phyloP scores from a whole-genome alignment of 64 coral and sea anemone genomes.

The Dendrophyllia cribrosa region DNA sequence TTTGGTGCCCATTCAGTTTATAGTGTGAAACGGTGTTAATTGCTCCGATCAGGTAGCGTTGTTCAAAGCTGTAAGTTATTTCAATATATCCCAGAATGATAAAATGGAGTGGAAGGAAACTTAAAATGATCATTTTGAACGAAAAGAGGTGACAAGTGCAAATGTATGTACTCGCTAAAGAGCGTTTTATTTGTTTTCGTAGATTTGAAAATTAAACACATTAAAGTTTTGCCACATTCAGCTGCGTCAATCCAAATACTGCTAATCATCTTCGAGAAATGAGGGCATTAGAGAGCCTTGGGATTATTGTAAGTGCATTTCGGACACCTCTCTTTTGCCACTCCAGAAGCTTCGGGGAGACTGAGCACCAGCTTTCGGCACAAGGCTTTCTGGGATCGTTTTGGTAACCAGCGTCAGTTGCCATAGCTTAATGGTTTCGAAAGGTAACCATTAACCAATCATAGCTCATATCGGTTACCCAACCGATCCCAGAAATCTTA shows the following conservation, averaged over 20 bases:
- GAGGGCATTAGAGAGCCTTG: no score
- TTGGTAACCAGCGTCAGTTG: no score
- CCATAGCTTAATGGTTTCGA: no score
- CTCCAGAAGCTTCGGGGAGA: no score
- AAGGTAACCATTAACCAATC: no score
- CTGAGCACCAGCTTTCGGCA: no score
- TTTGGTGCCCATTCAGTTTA: conserved; percentile 10
- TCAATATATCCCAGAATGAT: neutral
- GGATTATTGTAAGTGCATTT: no score
- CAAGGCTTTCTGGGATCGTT: no score
- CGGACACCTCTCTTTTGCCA: no score
- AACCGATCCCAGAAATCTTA: no score
- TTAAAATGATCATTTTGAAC: neutral
- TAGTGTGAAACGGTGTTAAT: neutral
- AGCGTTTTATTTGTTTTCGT: neutral
- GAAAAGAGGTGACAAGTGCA: neutral
- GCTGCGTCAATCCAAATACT: neutral
- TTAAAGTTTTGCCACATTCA: neutral
- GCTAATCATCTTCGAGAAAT: no score
- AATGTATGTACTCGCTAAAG: neutral
- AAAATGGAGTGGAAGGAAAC: neutral
- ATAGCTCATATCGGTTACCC: no score
- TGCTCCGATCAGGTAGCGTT: neutral
- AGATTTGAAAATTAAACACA: neutral
- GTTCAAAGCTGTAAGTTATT: neutral